Conservation (phyloP, 2,113 vertebrate species). For the Oreotrochilus melanogaster region DNA sequence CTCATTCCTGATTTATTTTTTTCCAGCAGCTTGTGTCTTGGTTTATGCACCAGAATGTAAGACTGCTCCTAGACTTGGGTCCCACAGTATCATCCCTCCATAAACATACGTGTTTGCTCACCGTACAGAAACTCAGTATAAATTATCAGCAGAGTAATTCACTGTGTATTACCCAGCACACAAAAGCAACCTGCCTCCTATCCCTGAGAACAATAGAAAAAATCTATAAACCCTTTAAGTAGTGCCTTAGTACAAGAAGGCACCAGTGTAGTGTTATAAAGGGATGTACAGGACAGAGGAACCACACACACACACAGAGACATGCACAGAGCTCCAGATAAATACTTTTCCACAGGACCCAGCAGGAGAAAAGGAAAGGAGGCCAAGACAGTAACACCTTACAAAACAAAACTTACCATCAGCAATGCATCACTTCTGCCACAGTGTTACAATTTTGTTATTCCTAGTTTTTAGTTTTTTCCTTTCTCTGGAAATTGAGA, state of each 20-base stretch:
- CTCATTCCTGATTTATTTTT: background rate
- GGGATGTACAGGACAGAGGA: background rate
- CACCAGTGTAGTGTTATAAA: background rate
- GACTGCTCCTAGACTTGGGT: background rate
- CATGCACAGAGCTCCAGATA: background rate
- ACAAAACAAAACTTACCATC: background rate
- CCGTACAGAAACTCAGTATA: background rate
- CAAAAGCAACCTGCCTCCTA: background rate
- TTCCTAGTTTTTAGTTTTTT: background rate
- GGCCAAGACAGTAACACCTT: background rate
- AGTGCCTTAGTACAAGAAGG: background rate
- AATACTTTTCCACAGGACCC: background rate
- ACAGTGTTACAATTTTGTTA: background rate
- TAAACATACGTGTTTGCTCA: accelerated
- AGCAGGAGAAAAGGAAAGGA: background rate
- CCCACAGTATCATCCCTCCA: background rate
- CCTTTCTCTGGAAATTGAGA: background rate
- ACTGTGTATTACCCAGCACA: background rate
- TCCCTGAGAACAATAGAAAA: background rate
- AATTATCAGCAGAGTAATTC: background rate
- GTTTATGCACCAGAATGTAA: background rate
- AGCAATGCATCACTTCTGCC: background rate
- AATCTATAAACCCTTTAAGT: background rate
- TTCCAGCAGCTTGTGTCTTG: background rate
- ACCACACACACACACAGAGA: background rate